Evolutionary conservation across 2,797 vertebrate species (phyloP).

Genomic region (Botia kubotai): DNA sequence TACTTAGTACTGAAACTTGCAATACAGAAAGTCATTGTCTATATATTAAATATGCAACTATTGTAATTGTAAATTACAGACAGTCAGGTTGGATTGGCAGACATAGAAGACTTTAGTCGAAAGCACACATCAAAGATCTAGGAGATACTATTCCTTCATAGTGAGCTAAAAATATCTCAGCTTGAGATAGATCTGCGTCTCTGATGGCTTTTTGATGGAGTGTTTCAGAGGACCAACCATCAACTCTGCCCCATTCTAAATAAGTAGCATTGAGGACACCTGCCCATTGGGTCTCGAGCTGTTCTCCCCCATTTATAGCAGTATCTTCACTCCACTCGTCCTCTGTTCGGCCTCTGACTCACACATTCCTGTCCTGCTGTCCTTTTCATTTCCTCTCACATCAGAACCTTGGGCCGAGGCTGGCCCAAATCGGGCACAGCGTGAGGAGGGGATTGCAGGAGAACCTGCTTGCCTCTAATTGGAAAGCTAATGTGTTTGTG

Average conservation of each 20-base stretch:
- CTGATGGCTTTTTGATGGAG: conserved; percentile 20
- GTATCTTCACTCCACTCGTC: conserved; percentile 17
- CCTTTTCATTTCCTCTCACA: conserved; percentile 47
- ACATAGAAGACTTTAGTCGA: neutral
- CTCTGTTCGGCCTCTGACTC: conserved; percentile 49
- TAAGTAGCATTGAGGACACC: conserved; percentile 21
- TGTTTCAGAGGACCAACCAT: conserved; percentile 28
- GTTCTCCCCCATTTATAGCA: conserved; percentile 34
- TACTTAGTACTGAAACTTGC: neutral
- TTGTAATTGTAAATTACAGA: neutral
- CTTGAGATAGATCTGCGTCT: conserved; percentile 20
- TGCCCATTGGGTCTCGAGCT: conserved; percentile 22
- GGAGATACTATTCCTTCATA: conserved; percentile 23
- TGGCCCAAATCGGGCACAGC: conserved; percentile 7
- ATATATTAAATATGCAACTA: neutral
- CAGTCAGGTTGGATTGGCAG: neutral
- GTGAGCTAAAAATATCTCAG: conserved; percentile 34
- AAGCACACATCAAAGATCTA: conserved; percentile 12
- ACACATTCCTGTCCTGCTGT: conserved; percentile 37
- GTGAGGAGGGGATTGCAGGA: conserved; percentile 30
- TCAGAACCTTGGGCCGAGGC: conserved; percentile 39
- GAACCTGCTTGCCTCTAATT: conserved; percentile 53
- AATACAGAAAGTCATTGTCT: neutral
- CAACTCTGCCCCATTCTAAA: conserved; percentile 22
- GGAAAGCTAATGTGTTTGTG: conserved; percentile 62